Conservation (phyloP, 1,140 invertebrate genomes). For the Bombus sibiricus region DNA sequence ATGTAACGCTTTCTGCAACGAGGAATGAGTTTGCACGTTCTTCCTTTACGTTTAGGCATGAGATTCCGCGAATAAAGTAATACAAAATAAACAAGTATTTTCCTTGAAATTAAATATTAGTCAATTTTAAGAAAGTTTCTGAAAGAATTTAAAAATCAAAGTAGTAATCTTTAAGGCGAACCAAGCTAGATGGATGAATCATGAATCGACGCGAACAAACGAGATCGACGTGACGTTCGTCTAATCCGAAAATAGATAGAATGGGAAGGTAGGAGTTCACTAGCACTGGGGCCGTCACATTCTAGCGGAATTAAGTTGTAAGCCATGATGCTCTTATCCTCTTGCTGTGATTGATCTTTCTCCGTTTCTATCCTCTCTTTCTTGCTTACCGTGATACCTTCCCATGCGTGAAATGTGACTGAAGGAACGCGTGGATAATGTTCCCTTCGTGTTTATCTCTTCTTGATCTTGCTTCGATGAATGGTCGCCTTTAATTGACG, state of each 20-base stretch:
- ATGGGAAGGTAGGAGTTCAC: background rate
- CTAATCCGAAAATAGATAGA: slow-evolving; percentile 26
- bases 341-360: slow-evolving; percentile 21
- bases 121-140: background rate
- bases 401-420: background rate
- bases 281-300: background rate
- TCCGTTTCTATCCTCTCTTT: background rate
- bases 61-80: background rate
- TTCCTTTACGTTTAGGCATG: background rate
- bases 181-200: background rate
- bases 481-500: background rate
- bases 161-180: background rate
- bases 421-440: background rate
- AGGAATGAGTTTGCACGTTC: background rate
- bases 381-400: background rate
- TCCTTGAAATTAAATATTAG: no score
- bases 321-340: slow-evolving; percentile 27
- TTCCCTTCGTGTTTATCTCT: background rate
- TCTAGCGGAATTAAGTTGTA: slow-evolving; percentile 25
- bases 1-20: background rate
- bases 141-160: background rate
- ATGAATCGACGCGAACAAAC: slow-evolving; percentile 10
- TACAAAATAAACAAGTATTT: background rate
- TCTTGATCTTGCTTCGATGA: background rate
- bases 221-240: slow-evolving; percentile 16